Base-by-base conservation (phyloP, 2,888 invertebrate genomes). In the Nebria brevicollis region DNA sequence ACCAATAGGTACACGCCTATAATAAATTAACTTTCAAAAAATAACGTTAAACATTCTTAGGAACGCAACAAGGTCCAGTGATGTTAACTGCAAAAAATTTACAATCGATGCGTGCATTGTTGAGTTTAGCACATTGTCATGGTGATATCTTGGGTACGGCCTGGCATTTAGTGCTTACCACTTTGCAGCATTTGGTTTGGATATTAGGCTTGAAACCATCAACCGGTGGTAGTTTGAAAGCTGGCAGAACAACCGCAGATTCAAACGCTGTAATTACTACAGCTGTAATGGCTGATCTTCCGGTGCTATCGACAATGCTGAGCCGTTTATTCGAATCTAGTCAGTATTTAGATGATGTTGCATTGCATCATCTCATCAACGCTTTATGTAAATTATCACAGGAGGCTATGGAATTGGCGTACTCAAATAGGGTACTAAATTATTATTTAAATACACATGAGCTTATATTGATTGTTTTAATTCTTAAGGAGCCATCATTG, bases 51-150 rank as follows among this genome's bases (percentile, higher is more conserved):
- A 83, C 77, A 76, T 64, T 66, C 70, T 84, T 89, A 91, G 94
- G 94, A 65, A 94, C 95, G 81, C 95, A 96, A 87, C 95, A 95
- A 87, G 94, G 94, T n/a, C 94, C 95, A 68, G 98, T 99, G 78
- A 98, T 98, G 97, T 91, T 99, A 86, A 99, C 98, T 2, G 96
- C 98, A 0, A 98, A 99, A 86, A 99, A 99, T 92, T 92, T 99
- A 81, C 97, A 98, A 86, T 98, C 98, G 43, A 98, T 99, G 95
- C 92, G 97, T 83, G 96, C 98, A 0, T 90, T 99, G 75, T 91
- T 99, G 73, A 93, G 94, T 85, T 91, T 98, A 77, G 97, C 98
- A 0, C 96, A 97, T 87, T 94, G 96, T 83, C 97, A 98, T 88
- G 98, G 98, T 0, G 94, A 95, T 85, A 94, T 96, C 83, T 91